Percentiles rank a stretch among this genome's conserved stretches.
Conservation (phyloP, 2,797 vertebrate species). For the Oreochromis mossambicus region DNA sequence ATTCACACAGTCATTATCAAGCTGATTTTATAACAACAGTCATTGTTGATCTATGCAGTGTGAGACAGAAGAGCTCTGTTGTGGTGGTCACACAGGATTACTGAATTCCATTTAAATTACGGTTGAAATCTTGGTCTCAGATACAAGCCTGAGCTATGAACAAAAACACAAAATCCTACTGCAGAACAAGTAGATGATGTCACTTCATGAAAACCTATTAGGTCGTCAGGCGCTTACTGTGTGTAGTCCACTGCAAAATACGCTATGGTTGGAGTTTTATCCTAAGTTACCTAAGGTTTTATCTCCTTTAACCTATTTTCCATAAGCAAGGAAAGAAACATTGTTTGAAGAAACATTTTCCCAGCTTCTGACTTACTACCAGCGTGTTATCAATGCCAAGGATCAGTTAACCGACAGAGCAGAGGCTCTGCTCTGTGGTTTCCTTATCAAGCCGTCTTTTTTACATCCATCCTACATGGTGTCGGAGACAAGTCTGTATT, state of each 20-base stretch:
- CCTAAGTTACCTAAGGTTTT: neutral
- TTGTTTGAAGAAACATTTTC: neutral
- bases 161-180: neutral
- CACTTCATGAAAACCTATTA: neutral
- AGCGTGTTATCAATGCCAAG: neutral
- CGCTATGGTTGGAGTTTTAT: rapidly evolving
- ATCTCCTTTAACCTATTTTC: neutral
- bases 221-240: neutral
- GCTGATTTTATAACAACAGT: neutral
- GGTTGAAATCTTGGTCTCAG: too few relatives aligned
- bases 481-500: rapidly evolving
- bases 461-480: neutral
- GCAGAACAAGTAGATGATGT: neutral
- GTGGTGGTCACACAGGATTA: neutral
- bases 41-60: neutral
- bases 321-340: neutral
- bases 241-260: neutral
- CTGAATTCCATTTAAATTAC: neutral
- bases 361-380: neutral
- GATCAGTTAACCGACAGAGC: neutral
- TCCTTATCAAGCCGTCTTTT: neutral
- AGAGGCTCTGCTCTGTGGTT: neutral
- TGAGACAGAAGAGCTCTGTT: neutral
- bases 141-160: rapidly evolving
- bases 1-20: neutral